Evolutionary conservation across 2,113 vertebrate genomes (phyloP).

Genomic region (Progne subis): DNA sequence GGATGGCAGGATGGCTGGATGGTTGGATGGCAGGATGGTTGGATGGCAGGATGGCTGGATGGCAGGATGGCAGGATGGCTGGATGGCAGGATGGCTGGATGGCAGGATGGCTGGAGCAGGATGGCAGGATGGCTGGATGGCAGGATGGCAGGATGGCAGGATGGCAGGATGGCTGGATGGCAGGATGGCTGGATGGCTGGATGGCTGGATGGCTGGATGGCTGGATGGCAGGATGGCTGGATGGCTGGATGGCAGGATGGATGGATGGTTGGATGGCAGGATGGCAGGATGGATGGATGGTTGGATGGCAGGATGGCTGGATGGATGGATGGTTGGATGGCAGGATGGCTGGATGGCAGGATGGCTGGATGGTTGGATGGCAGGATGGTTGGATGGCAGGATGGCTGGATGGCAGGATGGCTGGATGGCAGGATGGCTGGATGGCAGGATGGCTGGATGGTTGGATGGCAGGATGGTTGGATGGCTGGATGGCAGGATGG

Average conservation of each 20-base stretch:
- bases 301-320: too few species aligned
- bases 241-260: too few species aligned
- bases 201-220: too few species aligned
- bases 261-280: too few species aligned
- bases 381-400: accelerated
- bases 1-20: background rate
- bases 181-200: accelerated
- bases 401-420: accelerated
- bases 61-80: too few species aligned
- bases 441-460: background rate
- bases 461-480: accelerated
- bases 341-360: background rate
- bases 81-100: accelerated
- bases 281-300: too few species aligned
- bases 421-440: accelerated
- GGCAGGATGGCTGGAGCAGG: too few species aligned
- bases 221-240: too few species aligned
- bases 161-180: background rate
- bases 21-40: too few species aligned
- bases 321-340: too few species aligned
- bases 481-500: too few species aligned
- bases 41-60: background rate
- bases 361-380: background rate
- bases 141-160: background rate
- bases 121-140: too few species aligned